These are phyloP conservation scores for Corythucha ciliata DNA, from an alignment of 2,888 invertebrate genomes.

Conservation along the genomic window DNA sequence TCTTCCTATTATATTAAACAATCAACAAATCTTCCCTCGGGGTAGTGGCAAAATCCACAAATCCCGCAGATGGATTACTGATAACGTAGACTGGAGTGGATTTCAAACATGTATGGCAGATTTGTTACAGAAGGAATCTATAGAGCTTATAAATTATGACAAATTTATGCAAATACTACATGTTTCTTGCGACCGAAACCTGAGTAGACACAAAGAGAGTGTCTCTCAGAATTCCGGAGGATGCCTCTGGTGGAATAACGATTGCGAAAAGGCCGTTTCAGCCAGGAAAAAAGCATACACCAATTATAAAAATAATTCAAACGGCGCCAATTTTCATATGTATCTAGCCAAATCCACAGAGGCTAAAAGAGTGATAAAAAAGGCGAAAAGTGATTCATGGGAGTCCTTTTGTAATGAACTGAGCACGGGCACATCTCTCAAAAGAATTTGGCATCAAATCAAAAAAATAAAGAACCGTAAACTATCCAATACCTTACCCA, in stretches of 20 bases:
- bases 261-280: background rate
- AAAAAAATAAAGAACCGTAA: background rate
- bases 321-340: background rate
- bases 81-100: background rate
- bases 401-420: background rate
- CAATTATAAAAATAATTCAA: background rate
- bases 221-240: no score
- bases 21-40: background rate
- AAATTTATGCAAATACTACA: background rate
- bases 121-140: background rate
- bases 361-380: background rate
- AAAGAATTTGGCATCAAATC: background rate
- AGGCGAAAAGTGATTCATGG: conserved; percentile 3
- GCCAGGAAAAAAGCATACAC: background rate
- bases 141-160: background rate
- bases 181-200: background rate
- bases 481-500: background rate
- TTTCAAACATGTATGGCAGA: background rate
- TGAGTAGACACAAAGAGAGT: no score
- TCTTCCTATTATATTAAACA: background rate
- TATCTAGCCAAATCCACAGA: background rate
- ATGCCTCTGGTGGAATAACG: conserved; percentile 12
- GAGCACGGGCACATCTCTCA: background rate
- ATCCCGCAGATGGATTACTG: background rate
- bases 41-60: no score